Conservation (phyloP, 2,113 vertebrate genomes). For the Chloebia gouldiae region DNA sequence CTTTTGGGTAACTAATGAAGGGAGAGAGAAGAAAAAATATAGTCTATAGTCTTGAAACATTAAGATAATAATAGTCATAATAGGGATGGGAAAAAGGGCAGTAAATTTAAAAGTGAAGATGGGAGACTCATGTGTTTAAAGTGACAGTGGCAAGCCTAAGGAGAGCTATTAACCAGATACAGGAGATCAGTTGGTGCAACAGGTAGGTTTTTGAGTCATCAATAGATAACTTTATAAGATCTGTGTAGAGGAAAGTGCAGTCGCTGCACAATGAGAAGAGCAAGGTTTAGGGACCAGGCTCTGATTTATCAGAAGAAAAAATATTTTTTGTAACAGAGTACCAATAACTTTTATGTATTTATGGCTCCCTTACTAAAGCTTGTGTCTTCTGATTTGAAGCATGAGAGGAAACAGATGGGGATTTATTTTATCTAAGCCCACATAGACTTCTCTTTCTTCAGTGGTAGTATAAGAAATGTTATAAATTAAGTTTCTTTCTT, state of each 20-base stretch:
- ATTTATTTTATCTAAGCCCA: constrained; percentile 4
- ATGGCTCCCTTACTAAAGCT: constrained; percentile 40
- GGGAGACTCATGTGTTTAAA: neutral
- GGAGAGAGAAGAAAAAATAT: neutral
- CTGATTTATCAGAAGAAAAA: constrained; percentile 63
- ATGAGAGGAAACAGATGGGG: constrained; percentile 33
- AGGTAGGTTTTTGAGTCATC: neutral
- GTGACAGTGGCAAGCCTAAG: neutral
- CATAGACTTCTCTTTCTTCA: neutral
- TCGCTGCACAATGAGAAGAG: neutral
- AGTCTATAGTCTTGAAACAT: neutral
- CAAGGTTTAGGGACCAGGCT: neutral
- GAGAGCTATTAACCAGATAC: neutral
- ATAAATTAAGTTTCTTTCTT: constrained; percentile 1
- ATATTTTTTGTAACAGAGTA: constrained; percentile 10
- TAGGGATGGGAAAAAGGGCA: neutral
- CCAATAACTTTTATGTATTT: constrained; percentile 33
- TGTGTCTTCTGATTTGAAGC: constrained; percentile 19
- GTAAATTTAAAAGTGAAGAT: neutral
- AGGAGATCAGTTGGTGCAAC: neutral
- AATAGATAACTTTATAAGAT: neutral
- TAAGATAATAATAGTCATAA: neutral
- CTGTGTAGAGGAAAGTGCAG: neutral
- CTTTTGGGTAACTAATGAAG: neutral
- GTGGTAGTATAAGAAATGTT: neutral